Evolutionary conservation across 1,140 invertebrate genomes (phyloP), one percentile per base, ranked within the genome.

Genomic region (Ceratosolen fusciceps): DNA sequence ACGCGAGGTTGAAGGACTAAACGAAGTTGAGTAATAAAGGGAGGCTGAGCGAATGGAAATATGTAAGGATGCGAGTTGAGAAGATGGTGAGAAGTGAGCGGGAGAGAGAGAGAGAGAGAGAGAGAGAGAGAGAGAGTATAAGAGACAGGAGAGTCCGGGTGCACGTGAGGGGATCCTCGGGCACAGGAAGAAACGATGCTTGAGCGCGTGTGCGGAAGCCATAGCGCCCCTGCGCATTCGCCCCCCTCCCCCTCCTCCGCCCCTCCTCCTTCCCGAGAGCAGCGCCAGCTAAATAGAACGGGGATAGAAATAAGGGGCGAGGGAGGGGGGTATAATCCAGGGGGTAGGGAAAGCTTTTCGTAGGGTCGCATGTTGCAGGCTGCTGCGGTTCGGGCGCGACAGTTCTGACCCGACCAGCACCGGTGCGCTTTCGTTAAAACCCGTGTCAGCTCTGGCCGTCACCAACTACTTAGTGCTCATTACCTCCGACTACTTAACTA

Each of bases 381-480:
- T 90, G 89, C 89, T 90, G 89, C 88, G 87, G 86, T 87, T 90
- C 89, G 88, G 88, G 88, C 88, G 88, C 88, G 89, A 89, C 89
- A 90, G 89, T 90, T 87, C 88, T 87, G 85, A 85, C 85, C 85
- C 88, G 85, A 87, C 87, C 83, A 87, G 83, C 85, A 86, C 84
- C 84, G 85, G 86, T 82, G 83, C 82, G 85, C 82, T 85, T 83
- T 87, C 87, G 85, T 83, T 31, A 31, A 65, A 52, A 31, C 47
- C 29, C 26, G 67, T 70, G 21, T 68, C 14, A 82, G 79, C 79
- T 77, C 73, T 79, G 54, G 29, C 39, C 1, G 0, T 9, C 21
- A 58, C 12, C 16, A 10, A 14, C 5, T 58, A n/a, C 7, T 31
- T 60, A 5, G 12, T 31, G 26, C 58, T 19, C 29, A 7, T 60